These are phyloP conservation scores for Dasysyrphus tricinctus DNA, from an alignment of 2,888 invertebrate genomes.

Conservation along the genomic window DNA sequence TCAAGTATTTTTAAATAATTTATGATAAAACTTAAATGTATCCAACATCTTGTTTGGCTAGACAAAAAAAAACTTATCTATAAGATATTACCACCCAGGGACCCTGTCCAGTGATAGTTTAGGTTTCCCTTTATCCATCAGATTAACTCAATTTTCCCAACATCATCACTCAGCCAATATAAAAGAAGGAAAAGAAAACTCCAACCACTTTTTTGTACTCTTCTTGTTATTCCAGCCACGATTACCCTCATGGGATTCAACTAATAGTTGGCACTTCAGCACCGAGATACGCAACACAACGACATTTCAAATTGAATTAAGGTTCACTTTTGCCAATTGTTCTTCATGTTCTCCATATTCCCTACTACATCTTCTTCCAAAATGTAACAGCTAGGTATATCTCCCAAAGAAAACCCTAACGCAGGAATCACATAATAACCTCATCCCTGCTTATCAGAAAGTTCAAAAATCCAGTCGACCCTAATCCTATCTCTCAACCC, in stretches of 20 bases:
- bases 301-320: slow-evolving; percentile 71
- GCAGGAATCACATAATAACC: slow-evolving; percentile 19
- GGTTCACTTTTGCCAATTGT: slow-evolving; percentile 55
- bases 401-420: slow-evolving; percentile 3
- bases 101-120: slow-evolving; percentile 40
- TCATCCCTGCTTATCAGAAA: slow-evolving; percentile 54
- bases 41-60: background rate
- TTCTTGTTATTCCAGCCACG: slow-evolving; percentile 66
- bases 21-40: background rate
- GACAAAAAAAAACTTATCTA: slow-evolving; percentile 40
- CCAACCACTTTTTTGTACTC: background rate
- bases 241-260: slow-evolving; percentile 59
- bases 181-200: background rate
- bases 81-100: slow-evolving; percentile 50
- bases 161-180: slow-evolving; percentile 47
- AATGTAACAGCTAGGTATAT: background rate
- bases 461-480: slow-evolving; percentile 69
- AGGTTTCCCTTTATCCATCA: slow-evolving; percentile 37
- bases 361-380: background rate
- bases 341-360: slow-evolving; percentile 4
- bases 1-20: background rate
- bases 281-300: slow-evolving; percentile 62
- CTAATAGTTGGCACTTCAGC: slow-evolving; percentile 73
- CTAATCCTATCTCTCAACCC: slow-evolving; percentile 25
- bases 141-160: slow-evolving; percentile 65